Conservation (phyloP, 37 sponge, comb jelly and placozoan species). For the Ephydatia muelleri region DNA sequence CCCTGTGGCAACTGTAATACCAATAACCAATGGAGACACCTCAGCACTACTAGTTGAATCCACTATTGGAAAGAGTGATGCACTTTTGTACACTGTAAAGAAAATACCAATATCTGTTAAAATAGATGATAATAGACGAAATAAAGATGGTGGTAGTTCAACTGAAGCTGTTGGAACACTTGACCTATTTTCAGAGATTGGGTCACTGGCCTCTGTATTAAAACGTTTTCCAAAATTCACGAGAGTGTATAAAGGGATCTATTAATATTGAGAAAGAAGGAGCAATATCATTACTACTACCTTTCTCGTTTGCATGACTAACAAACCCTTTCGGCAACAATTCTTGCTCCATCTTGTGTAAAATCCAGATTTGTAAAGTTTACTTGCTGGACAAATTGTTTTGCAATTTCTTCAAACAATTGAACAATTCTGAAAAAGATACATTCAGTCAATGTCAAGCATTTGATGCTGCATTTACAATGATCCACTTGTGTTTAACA, state of each 20-base stretch:
- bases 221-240: not conserved
- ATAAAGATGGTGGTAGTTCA: not conserved
- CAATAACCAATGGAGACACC: not conserved
- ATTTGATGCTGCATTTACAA: not conserved
- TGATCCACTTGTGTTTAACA: not conserved
- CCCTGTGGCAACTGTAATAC: not conserved
- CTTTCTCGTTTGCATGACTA: too few relatives aligned
- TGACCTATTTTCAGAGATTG: not conserved
- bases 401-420: conserved; percentile 41
- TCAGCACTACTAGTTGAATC: not conserved
- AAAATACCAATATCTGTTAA: not conserved
- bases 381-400: conserved; percentile 8
- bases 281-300: not conserved
- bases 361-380: conserved; percentile 1
- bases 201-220: not conserved
- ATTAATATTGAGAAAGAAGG: not conserved
- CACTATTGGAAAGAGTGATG: conserved; percentile 10
- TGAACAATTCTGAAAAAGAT: conserved; percentile 25
- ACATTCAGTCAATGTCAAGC: too few relatives aligned
- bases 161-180: not conserved
- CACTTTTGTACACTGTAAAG: conserved; percentile 13
- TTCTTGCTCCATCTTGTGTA: conserved; percentile 3
- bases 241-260: not conserved
- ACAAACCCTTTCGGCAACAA: conserved; percentile 38
- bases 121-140: not conserved